These are phyloP conservation scores for Phenganax marumi DNA, from an alignment of 92 coral and sea anemone species.

Conservation along the genomic window DNA sequence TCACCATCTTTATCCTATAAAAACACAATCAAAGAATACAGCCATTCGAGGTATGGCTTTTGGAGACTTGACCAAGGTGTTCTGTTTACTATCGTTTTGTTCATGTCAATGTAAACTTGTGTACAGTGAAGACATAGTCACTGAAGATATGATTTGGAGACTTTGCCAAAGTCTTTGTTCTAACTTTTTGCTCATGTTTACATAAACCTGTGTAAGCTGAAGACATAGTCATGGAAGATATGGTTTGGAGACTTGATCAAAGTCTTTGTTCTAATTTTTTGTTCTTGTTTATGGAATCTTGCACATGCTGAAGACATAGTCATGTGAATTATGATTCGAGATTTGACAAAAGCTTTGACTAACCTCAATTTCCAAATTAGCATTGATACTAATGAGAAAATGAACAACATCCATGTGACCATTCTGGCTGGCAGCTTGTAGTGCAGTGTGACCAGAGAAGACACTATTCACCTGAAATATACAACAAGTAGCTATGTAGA, in stretches of 20 bases:
- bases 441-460: slow-evolving; percentile 99
- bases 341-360: background rate
- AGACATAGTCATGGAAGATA: too few relatives aligned
- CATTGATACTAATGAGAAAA: slow-evolving; percentile 68
- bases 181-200: too few relatives aligned
- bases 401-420: slow-evolving; percentile 90
- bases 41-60: too few relatives aligned
- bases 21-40: background rate
- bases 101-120: background rate
- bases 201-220: too few relatives aligned
- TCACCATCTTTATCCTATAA: slow-evolving; percentile 96
- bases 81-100: background rate
- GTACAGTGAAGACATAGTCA: too few relatives aligned
- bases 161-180: too few relatives aligned
- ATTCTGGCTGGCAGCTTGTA: slow-evolving; percentile 97
- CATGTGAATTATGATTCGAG: background rate
- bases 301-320: too few relatives aligned
- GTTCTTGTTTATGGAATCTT: background rate
- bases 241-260: too few relatives aligned
- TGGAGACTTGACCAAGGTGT: background rate
- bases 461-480: slow-evolving; percentile 76
- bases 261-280: background rate
- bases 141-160: too few relatives aligned
- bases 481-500: background rate
- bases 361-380: slow-evolving; percentile 92